phyloP scores from a whole-genome alignment of 2,113 vertebrate genomes.

The Melanotaenia duboulayi region DNA sequence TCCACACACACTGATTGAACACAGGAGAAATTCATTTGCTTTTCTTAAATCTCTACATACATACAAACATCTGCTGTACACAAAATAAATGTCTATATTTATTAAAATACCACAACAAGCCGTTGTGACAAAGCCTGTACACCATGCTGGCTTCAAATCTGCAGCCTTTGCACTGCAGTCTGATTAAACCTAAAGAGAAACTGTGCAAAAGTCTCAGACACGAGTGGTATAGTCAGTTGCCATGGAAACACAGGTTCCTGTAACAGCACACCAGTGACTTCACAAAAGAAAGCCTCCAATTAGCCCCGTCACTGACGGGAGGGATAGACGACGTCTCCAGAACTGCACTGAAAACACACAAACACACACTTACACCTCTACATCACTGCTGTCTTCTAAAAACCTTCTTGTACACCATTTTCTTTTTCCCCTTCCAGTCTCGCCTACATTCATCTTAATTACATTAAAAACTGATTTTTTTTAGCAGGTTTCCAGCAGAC shows the following conservation, averaged over 20 bases:
- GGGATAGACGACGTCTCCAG: slow-evolving; percentile 61
- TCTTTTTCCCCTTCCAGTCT: background rate
- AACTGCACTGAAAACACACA: slow-evolving; percentile 58
- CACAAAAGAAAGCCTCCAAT: slow-evolving; percentile 3
- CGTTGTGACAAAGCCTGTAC: background rate
- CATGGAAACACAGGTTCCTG: slow-evolving; percentile 39
- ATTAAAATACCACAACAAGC: background rate
- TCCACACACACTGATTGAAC: slow-evolving; percentile 10
- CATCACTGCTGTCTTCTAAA: background rate
- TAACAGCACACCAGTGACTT: slow-evolving; percentile 1
- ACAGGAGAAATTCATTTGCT: slow-evolving; percentile 5
- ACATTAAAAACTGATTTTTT: too few species aligned
- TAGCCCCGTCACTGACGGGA: slow-evolving; percentile 70
- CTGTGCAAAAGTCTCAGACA: slow-evolving; percentile 14
- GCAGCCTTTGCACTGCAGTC: background rate
- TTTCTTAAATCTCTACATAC: background rate
- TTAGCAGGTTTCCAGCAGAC: background rate
- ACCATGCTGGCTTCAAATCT: slow-evolving; percentile 1
- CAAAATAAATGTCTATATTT: background rate
- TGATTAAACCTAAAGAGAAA: background rate
- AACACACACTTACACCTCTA: background rate
- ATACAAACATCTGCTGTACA: slow-evolving; percentile 19
- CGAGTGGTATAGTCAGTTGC: slow-evolving; percentile 19
- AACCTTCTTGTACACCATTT: background rate
- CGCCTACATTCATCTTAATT: too few species aligned